Evolutionary conservation across 2,113 vertebrate species (phyloP), one percentile per base, ranked within the genome.

Genomic region (Hyperoodon ampullatus): DNA sequence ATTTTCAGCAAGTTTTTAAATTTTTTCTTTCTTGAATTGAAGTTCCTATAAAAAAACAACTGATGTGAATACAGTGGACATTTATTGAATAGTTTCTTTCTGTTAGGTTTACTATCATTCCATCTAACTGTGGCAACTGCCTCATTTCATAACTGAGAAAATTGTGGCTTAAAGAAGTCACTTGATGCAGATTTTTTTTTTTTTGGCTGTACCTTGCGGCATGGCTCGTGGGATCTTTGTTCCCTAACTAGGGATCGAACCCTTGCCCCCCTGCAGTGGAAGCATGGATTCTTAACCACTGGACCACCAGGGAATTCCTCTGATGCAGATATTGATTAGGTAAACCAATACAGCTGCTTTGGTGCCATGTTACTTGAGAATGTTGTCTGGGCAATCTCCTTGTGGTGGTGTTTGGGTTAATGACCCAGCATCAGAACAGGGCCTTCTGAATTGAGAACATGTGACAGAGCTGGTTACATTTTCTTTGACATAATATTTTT

Each of bases 311-410:
- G 28, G 9, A 50, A 6, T 16, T 77, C 16, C 44, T 11, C 6
- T 19, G 26, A 66, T 65, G 42, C 9, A 18, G 50, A 11, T 42
- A 82, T 23, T 61, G 80, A 72, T 50, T 30, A 58, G 78, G 11
- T 7, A 21, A 72, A 55, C 11, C 6, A n/a, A 8, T 1, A 47
- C 0, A 4, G 33, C 18, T 68, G 28, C 71, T n/a, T 10, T 53
- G 7, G 66, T 39, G 44, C 61, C 58, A 24, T 24, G 24, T 16
- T 35, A 18, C 42, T 15, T 53, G 16, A 28, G 55, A 60, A 47
- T 3, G 18, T 30, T 39, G 21, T 33, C 42, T 42, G 77, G 47
- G n/a, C 15, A 3, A 1, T 28, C 19, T 55, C 30, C 11, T 30
- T 3, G 16, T 39, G 63, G 6, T 8, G 15, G 18, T 23, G 28